phyloP scores from a whole-genome alignment of 2,113 vertebrate species.

The Serilophus lunatus region DNA sequence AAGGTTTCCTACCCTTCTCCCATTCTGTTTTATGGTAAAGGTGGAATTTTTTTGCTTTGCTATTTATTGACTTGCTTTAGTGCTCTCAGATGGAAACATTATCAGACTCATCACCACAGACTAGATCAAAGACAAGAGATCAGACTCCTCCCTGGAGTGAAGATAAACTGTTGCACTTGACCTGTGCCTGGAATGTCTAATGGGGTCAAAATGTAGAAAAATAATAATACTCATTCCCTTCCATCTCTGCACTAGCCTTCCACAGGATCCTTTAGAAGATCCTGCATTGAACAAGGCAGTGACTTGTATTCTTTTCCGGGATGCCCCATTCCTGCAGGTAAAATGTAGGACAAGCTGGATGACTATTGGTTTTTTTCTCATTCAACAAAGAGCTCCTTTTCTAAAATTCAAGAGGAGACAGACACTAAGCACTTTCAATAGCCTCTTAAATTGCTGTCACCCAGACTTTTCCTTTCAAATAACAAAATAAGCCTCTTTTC shows the following conservation, averaged over 20 bases:
- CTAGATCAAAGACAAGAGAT: constrained; percentile 38
- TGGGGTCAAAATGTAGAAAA: constrained; percentile 38
- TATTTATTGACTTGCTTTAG: constrained; percentile 27
- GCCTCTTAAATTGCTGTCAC: neutral
- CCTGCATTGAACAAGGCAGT: neutral
- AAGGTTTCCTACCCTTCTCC: neutral
- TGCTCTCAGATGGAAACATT: constrained; percentile 39
- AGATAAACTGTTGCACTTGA: constrained; percentile 57
- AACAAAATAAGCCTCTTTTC: neutral
- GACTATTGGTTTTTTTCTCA: neutral
- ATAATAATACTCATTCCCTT: neutral
- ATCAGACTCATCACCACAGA: constrained; percentile 26
- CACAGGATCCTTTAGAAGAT: neutral
- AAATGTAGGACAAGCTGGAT: neutral
- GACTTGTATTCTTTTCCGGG: neutral
- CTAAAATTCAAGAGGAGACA: neutral
- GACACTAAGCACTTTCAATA: neutral
- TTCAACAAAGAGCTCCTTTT: neutral
- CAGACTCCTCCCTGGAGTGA: constrained; percentile 13
- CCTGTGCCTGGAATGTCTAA: constrained; percentile 25
- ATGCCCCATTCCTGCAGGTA: neutral
- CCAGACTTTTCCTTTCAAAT: neutral
- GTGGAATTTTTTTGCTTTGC: constrained; percentile 19
- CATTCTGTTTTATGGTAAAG: neutral
- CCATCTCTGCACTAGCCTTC: neutral